These are phyloP conservation scores for Drosophila kanekoi DNA, from an alignment of 2,888 invertebrate species.

Conservation along the genomic window DNA sequence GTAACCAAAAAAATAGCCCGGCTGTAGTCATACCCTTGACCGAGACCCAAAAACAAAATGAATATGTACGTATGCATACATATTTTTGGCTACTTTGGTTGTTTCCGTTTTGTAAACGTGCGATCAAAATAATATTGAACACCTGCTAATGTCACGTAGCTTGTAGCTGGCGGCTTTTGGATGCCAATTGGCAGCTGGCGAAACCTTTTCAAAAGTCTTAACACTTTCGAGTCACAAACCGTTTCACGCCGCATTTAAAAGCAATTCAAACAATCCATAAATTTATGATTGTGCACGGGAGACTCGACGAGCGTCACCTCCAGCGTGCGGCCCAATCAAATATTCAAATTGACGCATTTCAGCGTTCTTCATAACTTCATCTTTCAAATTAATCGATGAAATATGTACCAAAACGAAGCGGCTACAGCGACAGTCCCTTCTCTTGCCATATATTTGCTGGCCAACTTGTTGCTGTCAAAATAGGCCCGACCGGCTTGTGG, in stretches of 20 bases:
- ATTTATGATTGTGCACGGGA: slow-evolving; percentile 76
- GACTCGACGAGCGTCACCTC: slow-evolving; percentile 28
- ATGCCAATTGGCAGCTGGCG: slow-evolving; percentile 53
- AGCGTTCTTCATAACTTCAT: slow-evolving; percentile 80
- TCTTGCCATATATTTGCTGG: slow-evolving; percentile 66
- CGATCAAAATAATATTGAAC: slow-evolving; percentile 37
- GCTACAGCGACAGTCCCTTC: slow-evolving; percentile 48
- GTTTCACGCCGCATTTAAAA: slow-evolving; percentile 76
- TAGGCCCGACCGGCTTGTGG: slow-evolving; percentile 49
- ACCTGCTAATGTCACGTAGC: slow-evolving; percentile 74
- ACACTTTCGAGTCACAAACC: slow-evolving; percentile 64
- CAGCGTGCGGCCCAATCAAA: slow-evolving; percentile 71
- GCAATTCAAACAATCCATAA: slow-evolving; percentile 75
- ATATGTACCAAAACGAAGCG: slow-evolving; percentile 75
- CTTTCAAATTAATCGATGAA: slow-evolving; percentile 82
- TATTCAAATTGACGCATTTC: slow-evolving; percentile 76
- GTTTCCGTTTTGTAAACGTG: slow-evolving; percentile 48
- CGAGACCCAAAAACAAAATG: slow-evolving; percentile 61
- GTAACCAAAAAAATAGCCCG: not conserved
- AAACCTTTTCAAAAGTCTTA: slow-evolving; percentile 43
- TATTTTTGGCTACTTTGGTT: slow-evolving; percentile 43
- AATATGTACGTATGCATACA: not conserved
- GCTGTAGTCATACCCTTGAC: slow-evolving; percentile 61
- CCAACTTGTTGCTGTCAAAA: slow-evolving; percentile 82
- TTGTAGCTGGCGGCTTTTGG: slow-evolving; percentile 14